These are phyloP conservation scores for Potorous gilbertii DNA, from an alignment of 2,797 vertebrate genomes.

Conservation along the genomic window DNA sequence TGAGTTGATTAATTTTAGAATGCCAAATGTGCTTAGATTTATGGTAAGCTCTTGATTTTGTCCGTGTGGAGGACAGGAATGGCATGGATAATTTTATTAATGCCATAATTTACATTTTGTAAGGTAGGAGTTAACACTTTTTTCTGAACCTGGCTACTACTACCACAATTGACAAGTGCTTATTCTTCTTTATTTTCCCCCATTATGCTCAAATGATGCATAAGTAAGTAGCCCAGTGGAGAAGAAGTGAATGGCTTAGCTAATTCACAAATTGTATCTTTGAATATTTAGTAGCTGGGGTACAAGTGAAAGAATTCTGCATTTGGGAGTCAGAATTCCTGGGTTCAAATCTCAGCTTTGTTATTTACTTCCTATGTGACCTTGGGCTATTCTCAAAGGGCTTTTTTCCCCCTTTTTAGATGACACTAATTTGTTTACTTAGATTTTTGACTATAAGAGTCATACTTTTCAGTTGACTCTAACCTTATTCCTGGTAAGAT, in stretches of 20 bases:
- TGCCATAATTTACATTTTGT: constrained; percentile 43
- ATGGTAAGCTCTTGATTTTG: constrained; percentile 26
- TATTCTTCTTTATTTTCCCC: constrained; percentile 33
- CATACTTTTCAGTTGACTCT: constrained; percentile 2
- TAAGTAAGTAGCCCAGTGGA: constrained; percentile 1
- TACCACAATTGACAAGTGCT: constrained; percentile 40
- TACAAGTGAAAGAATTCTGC: background rate
- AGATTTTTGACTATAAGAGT: constrained; percentile 48
- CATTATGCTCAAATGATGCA: background rate
- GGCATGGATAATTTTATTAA: constrained; percentile 36
- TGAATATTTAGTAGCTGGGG: constrained; percentile 24
- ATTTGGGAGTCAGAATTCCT: background rate
- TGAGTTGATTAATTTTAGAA: constrained; percentile 29
- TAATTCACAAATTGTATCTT: constrained; percentile 49
- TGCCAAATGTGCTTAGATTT: constrained; percentile 3
- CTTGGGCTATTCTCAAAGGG: background rate
- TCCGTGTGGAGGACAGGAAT: constrained; percentile 49
- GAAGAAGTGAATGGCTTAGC: constrained; percentile 44
- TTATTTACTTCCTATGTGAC: background rate
- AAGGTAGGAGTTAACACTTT: constrained; percentile 24
- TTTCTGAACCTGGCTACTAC: constrained; percentile 4
- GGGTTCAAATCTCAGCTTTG: background rate
- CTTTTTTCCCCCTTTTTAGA: constrained; percentile 14
- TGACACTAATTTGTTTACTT: constrained; percentile 44
- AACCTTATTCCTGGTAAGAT: background rate